Percentiles rank a stretch among this genome's conserved stretches.
phyloP scores from a whole-genome alignment of 2,888 invertebrate species.

The Drymonia ruficornis region DNA sequence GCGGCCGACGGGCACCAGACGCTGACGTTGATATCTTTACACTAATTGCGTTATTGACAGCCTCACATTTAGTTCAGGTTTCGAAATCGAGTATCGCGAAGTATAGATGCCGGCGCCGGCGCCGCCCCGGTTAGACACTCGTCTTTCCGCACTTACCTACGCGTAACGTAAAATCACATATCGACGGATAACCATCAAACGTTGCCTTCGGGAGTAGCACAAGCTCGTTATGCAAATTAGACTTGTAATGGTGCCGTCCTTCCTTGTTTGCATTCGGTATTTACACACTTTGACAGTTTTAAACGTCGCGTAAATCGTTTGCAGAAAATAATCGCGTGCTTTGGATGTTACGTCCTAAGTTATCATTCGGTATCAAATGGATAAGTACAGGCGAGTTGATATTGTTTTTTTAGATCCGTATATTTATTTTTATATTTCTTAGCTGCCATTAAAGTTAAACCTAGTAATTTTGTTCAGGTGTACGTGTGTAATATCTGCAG shows the following conservation, averaged over 20 bases:
- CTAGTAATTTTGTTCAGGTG: not conserved
- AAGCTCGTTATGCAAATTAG: conserved; percentile 60
- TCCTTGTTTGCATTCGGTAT: conserved; percentile 60
- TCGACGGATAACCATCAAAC: conserved; percentile 13
- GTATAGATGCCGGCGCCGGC: conserved; percentile 17
- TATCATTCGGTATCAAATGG: conserved; percentile 16
- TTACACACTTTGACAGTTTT: conserved; percentile 50
- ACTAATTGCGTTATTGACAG: conserved; percentile 83
- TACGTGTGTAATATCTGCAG: conserved; percentile 11
- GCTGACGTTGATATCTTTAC: conserved; percentile 80
- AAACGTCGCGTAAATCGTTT: conserved; percentile 24
- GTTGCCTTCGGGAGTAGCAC: conserved; percentile 32
- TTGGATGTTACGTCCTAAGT: conserved; percentile 12
- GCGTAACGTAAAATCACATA: conserved; percentile 18
- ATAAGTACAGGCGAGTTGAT: conserved; percentile 6
- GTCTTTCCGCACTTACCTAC: conserved; percentile 22
- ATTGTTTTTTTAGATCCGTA: not conserved
- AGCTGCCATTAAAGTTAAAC: not conserved
- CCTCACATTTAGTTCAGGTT: conserved; percentile 65
- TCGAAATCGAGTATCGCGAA: conserved; percentile 49
- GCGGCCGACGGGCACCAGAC: conserved; percentile 66
- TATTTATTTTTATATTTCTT: not conserved
- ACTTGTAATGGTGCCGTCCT: conserved; percentile 48
- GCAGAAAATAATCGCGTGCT: conserved; percentile 25
- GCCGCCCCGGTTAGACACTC: conserved; percentile 29